These are phyloP conservation scores for Dendroctonus valens DNA, from an alignment of 1,140 invertebrate species.

Conservation along the genomic window DNA sequence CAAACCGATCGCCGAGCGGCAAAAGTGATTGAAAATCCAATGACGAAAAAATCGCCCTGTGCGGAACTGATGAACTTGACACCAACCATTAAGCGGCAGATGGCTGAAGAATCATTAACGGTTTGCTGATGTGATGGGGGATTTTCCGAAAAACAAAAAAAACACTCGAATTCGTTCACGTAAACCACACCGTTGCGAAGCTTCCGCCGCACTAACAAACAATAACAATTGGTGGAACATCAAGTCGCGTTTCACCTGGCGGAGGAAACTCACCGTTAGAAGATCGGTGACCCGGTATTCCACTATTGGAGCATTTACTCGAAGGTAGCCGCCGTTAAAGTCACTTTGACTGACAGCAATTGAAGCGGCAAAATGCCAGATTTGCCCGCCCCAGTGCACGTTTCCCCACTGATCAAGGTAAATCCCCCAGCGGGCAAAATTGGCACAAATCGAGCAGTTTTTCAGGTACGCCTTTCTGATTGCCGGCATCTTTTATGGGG, in stretches of 20 bases:
- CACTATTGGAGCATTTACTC: constrained; percentile 15
- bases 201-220: constrained; percentile 9
- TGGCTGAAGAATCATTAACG: neutral
- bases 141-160: neutral
- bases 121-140: neutral
- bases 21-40: too few relatives aligned
- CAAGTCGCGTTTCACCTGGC: constrained; percentile 11
- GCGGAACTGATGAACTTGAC: too few relatives aligned
- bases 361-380: constrained; percentile 17
- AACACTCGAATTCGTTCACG: neutral
- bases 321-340: too few relatives aligned
- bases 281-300: constrained; percentile 40
- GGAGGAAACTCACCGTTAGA: constrained; percentile 40
- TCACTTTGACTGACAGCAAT: too few relatives aligned
- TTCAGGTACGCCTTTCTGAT: constrained; percentile 24
- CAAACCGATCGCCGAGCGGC: too few relatives aligned
- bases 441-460: constrained; percentile 9
- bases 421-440: neutral
- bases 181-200: neutral
- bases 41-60: too few relatives aligned
- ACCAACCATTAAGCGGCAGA: too few relatives aligned
- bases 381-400: constrained; percentile 11
- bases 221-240: constrained; percentile 19
- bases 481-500: constrained; percentile 17
- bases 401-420: constrained; percentile 23